Conservation (phyloP, 1,140 invertebrate genomes). For the Muscidifurax raptorellus region DNA sequence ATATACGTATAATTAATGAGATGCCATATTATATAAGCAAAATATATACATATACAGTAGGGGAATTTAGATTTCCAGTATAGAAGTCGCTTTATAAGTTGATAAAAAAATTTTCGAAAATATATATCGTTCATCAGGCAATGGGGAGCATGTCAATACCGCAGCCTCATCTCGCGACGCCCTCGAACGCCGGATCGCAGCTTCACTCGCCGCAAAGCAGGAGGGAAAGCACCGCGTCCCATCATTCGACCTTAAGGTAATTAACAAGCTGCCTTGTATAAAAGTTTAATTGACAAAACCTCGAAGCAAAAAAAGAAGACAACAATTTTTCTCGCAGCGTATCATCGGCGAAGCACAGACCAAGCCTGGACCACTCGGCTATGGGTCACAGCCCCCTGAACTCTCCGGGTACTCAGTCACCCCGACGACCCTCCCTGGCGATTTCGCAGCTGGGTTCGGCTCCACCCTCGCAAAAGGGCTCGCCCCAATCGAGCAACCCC, state of each 20-base stretch:
- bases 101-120: background rate
- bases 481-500: conserved; percentile 1
- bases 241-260: conserved; percentile 74
- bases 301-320: background rate
- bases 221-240: conserved; percentile 79
- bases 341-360: conserved; percentile 65
- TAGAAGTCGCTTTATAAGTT: too few relatives aligned
- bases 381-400: conserved; percentile 57
- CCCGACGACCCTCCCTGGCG: conserved; percentile 67
- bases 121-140: conserved; percentile 73
- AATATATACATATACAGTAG: too few relatives aligned
- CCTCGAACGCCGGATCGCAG: conserved; percentile 58
- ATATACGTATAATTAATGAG: too few relatives aligned
- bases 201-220: conserved; percentile 71
- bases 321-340: conserved; percentile 55
- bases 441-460: conserved; percentile 55
- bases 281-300: background rate
- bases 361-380: conserved; percentile 61
- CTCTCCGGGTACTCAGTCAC: conserved; percentile 66
- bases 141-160: conserved; percentile 80
- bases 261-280: background rate
- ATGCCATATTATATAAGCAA: background rate
- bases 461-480: conserved; percentile 48
- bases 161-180: conserved; percentile 59
- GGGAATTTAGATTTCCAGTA: too few relatives aligned